A percentile compares a stretch with the other conserved stretches of the same genome.
Conservation (phyloP, 2,113 vertebrate genomes). For the Alaudala cheleensis region DNA sequence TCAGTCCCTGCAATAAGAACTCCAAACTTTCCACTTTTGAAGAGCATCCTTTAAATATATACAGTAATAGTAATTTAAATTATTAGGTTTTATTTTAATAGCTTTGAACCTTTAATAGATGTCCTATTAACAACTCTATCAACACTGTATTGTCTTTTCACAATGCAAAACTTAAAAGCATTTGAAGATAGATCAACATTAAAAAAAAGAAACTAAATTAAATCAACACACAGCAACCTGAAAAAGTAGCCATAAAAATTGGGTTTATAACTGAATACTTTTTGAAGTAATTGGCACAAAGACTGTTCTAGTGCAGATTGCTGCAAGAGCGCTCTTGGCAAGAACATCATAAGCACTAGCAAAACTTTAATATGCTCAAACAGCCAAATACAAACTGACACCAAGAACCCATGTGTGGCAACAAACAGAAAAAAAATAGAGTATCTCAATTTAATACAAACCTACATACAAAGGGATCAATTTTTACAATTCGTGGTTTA, state of each 20-base stretch:
- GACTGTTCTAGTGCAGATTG: constrained; percentile 76
- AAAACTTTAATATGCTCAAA: constrained; percentile 87
- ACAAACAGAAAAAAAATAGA: constrained; percentile 74
- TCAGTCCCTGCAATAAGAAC: background rate
- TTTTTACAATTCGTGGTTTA: constrained; percentile 83
- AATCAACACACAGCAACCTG: constrained; percentile 72
- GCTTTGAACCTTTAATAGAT: background rate
- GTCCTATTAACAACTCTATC: constrained; percentile 54
- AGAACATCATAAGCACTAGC: constrained; percentile 85
- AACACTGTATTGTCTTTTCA: constrained; percentile 12
- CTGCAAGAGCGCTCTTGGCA: constrained; percentile 88
- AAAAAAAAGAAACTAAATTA: constrained; percentile 72
- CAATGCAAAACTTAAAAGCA: constrained; percentile 31
- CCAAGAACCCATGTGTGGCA: constrained; percentile 77
- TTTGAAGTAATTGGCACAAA: constrained; percentile 85
- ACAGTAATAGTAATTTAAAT: constrained; percentile 32
- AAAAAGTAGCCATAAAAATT: constrained; percentile 73
- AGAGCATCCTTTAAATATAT: constrained; percentile 56
- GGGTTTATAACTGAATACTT: constrained; percentile 77
- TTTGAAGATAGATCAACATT: constrained; percentile 63
- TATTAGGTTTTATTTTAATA: constrained; percentile 28
- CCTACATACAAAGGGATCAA: constrained; percentile 84
- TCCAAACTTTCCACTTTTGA: constrained; percentile 34
- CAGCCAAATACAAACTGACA: constrained; percentile 88
- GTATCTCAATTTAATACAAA: constrained; percentile 84